Conservation (phyloP, 2,797 vertebrate genomes). For the Neolamprologus multifasciatus region DNA sequence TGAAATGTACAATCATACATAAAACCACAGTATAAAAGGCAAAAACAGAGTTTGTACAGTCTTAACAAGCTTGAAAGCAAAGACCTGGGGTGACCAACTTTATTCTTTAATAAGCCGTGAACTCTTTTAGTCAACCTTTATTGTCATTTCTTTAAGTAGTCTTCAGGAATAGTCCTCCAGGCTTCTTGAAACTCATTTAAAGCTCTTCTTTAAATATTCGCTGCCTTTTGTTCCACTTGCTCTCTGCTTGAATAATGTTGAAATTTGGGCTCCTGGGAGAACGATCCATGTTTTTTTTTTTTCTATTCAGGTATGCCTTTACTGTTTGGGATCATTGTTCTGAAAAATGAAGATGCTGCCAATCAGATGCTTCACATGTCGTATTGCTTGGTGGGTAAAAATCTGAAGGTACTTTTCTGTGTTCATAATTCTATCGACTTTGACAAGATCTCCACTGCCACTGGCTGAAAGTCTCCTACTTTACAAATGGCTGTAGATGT, state of each 20-base stretch:
- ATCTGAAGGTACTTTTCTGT: neutral
- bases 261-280: neutral
- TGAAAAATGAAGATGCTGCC: neutral
- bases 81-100: neutral
- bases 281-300: neutral
- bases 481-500: neutral
- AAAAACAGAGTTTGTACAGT: neutral
- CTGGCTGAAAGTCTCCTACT: neutral
- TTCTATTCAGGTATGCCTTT: neutral
- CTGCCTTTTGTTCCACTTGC: neutral
- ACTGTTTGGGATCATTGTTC: neutral
- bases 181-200: neutral
- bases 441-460: neutral
- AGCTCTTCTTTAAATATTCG: fast-evolving
- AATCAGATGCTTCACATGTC: fast-evolving
- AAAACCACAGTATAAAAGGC: neutral
- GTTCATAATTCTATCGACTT: neutral
- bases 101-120: neutral
- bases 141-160: neutral
- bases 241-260: neutral
- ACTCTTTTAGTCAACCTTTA: neutral
- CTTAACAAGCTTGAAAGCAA: neutral
- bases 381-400: fast-evolving
- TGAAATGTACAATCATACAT: neutral
- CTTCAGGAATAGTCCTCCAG: neutral